These are phyloP conservation scores for Syritta pipiens DNA, from an alignment of 2,888 invertebrate genomes.

Conservation along the genomic window DNA sequence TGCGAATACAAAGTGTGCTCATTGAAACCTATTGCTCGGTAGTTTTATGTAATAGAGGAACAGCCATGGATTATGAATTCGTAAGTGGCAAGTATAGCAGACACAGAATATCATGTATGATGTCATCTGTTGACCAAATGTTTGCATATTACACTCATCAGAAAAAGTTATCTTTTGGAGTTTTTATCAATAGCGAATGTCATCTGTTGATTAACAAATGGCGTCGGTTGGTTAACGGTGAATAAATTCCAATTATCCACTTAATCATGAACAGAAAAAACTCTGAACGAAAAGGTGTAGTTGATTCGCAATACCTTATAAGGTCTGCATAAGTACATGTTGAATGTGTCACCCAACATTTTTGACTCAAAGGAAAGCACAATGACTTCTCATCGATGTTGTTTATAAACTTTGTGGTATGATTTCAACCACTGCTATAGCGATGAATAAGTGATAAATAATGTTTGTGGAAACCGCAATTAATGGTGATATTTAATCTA, in stretches of 20 bases:
- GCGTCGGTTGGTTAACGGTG: no score
- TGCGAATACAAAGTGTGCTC: constrained; percentile 41
- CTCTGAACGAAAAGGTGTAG: no score
- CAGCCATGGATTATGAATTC: constrained; percentile 31
- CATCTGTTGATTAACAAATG: no score
- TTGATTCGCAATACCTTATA: no score
- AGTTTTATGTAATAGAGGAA: constrained; percentile 33
- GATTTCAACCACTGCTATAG: not conserved
- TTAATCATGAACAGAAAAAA: no score
- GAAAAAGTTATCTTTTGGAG: no score
- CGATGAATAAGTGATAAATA: constrained; percentile 20
- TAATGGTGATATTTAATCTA: constrained; percentile 6
- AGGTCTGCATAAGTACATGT: no score
- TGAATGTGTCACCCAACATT: no score
- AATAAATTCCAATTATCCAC: no score
- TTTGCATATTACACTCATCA: constrained; percentile 15
- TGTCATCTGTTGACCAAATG: constrained; percentile 52
- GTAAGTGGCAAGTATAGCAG: not conserved
- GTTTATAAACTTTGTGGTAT: not conserved
- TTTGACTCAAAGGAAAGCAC: constrained; percentile 22
- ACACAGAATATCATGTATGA: constrained; percentile 12
- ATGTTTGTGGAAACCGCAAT: constrained; percentile 12
- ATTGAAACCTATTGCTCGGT: constrained; percentile 12
- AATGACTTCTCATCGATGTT: constrained; percentile 45
- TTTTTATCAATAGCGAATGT: no score